Evolutionary conservation across 2,888 invertebrate genomes (phyloP).

Genomic region (Polietes domitor): DNA sequence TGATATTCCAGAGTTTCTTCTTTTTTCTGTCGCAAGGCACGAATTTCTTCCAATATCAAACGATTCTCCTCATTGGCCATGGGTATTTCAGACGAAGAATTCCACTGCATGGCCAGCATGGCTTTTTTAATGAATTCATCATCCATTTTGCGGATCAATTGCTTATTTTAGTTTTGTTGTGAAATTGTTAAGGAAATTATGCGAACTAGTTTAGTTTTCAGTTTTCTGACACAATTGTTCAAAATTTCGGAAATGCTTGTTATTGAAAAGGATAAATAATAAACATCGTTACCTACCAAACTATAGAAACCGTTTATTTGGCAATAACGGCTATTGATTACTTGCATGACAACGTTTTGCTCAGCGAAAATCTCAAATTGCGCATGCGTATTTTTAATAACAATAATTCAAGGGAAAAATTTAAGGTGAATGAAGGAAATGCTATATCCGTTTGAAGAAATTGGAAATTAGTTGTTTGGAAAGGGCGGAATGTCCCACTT

Average conservation of each 20-base stretch:
- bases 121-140: constrained; percentile 74
- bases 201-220: neutral
- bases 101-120: constrained; percentile 77
- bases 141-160: constrained; percentile 60
- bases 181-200: neutral
- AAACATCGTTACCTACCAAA: neutral
- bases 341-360: neutral
- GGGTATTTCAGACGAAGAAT: constrained; percentile 88
- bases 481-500: too few relatives aligned
- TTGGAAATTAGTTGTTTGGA: too few relatives aligned
- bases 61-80: constrained; percentile 89
- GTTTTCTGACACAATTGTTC: neutral
- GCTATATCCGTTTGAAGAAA: too few relatives aligned
- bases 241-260: neutral
- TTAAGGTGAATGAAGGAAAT: too few relatives aligned
- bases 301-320: constrained; percentile 26
- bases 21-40: constrained; percentile 81
- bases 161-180: neutral
- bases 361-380: neutral
- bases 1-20: constrained; percentile 80
- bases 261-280: neutral
- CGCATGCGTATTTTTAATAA: neutral
- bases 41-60: constrained; percentile 80
- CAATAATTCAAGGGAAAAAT: too few relatives aligned
- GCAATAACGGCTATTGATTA: neutral